Base-by-base conservation (phyloP, 2,797 vertebrate species). In the Glossophaga mutica region DNA sequence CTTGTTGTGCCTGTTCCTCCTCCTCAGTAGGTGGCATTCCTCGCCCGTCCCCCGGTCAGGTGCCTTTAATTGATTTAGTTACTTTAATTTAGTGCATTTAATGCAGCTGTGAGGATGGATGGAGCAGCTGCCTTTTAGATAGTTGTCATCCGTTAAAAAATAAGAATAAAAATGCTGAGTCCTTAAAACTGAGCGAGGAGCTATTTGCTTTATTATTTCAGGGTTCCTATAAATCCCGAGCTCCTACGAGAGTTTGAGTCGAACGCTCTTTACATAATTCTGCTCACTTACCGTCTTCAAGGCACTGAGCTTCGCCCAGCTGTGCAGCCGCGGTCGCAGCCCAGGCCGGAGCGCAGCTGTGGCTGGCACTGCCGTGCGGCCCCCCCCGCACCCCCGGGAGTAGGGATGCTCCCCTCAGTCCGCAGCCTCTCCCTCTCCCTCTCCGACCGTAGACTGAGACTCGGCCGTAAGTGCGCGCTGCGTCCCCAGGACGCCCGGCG, bases 401-500 rank as follows among this genome's bases (percentile, higher is more conserved):
- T 0, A 3, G 26, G 59, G 12, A 1, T 32, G 59, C 59, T 15
- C 26, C 59, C 59, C 11, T 62, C 29, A 9, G 59, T 62, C 59
- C 14, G 59, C 19, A 15, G 24, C n/a, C n/a, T n/a, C n/a, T n/a
- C n/a, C 24, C 24, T 59, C 24, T 16, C 3, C 29, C 59, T 62
- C 59, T 32, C 6, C 14, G 5, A 18, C 32, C 32, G 3, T 16
- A 19, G 65, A 4, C 65, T 9, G 26, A 34, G 65, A 34, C n/a
- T 9, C 1, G 3, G 65, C n/a, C 15, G 8, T 4, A 1, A 46
- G 9, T 18, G 19, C 3, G 1, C 4, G 44, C 18, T 1, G 6
- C 15, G 1, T 18, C 11, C 32, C 6, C 46, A 11, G 32, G 16
- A 6, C 11, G 44, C 18, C 3, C 9, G 0, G 32, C 1, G 34